Conservation (phyloP, 2,888 invertebrate genomes). For the Dasypogon diadema region DNA sequence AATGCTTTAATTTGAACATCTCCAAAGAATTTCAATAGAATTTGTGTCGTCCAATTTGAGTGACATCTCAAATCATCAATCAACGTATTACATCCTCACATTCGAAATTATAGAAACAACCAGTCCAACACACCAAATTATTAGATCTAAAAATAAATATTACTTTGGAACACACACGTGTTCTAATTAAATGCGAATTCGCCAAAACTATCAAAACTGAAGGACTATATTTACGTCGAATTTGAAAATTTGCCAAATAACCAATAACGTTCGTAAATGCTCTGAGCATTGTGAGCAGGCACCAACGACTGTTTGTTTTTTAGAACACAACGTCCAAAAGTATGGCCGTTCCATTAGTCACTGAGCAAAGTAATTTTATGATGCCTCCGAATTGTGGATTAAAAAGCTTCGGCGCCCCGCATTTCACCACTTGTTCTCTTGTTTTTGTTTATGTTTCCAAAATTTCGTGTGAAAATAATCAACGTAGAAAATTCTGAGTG, state of each 20-base stretch:
- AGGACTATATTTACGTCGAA: slow-evolving; percentile 21
- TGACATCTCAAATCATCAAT: too few relatives aligned
- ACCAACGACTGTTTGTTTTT: not conserved
- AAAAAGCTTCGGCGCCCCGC: not conserved
- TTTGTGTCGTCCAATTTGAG: too few relatives aligned
- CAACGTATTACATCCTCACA: too few relatives aligned
- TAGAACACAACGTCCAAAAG: not conserved
- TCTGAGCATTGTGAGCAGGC: not conserved
- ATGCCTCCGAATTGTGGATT: not conserved
- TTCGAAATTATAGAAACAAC: too few relatives aligned
- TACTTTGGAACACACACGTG: not conserved
- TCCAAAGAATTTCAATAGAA: too few relatives aligned
- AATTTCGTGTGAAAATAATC: not conserved
- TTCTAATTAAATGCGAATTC: not conserved
- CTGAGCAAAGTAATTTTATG: not conserved
- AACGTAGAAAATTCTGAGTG: too few relatives aligned
- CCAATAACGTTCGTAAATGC: not conserved
- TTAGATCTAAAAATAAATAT: not conserved
- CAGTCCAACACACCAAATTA: too few relatives aligned
- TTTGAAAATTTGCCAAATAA: slow-evolving; percentile 12
- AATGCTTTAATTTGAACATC: too few relatives aligned
- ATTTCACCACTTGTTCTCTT: not conserved
- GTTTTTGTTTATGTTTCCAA: not conserved
- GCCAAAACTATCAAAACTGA: not conserved
- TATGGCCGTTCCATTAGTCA: not conserved